Evolutionary conservation across 2,888 invertebrate species (phyloP).

Genomic region (Cinara cedri): DNA sequence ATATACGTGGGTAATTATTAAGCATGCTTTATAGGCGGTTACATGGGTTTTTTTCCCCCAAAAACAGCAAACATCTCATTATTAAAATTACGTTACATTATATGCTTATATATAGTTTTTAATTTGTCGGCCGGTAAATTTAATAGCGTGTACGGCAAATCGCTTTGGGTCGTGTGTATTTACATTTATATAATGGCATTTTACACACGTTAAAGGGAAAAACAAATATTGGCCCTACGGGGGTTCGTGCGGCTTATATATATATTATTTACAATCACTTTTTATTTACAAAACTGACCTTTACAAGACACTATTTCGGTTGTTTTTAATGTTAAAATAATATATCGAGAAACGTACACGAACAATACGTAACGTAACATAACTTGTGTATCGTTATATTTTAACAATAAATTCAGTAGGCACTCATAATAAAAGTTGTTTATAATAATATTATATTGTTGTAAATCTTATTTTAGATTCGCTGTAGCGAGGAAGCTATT

Average conservation of each 20-base stretch:
- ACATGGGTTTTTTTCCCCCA: too few relatives aligned
- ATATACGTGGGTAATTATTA: too few relatives aligned
- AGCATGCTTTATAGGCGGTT: too few relatives aligned
- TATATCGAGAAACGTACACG: neutral
- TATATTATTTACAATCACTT: neutral
- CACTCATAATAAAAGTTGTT: neutral
- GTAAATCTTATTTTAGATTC: too few relatives aligned
- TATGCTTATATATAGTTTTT: neutral
- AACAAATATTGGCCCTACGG: neutral
- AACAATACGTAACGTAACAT: neutral
- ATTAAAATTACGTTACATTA: neutral
- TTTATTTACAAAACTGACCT: constrained; percentile 3
- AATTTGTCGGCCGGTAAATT: neutral
- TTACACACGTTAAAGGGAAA: neutral
- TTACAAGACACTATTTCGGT: neutral
- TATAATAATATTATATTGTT: too few relatives aligned
- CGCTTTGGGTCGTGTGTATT: neutral
- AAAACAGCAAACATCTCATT: too few relatives aligned
- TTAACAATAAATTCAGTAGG: too few relatives aligned
- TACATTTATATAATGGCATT: constrained; percentile 2
- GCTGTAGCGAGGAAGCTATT: too few relatives aligned
- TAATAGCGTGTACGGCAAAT: neutral
- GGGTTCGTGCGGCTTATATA: neutral
- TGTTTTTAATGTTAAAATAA: neutral
- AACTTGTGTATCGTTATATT: neutral